Percentiles rank a stretch among this genome's conserved stretches.
phyloP scores from a whole-genome alignment of 2,113 vertebrate genomes.

The Cervus canadensis region DNA sequence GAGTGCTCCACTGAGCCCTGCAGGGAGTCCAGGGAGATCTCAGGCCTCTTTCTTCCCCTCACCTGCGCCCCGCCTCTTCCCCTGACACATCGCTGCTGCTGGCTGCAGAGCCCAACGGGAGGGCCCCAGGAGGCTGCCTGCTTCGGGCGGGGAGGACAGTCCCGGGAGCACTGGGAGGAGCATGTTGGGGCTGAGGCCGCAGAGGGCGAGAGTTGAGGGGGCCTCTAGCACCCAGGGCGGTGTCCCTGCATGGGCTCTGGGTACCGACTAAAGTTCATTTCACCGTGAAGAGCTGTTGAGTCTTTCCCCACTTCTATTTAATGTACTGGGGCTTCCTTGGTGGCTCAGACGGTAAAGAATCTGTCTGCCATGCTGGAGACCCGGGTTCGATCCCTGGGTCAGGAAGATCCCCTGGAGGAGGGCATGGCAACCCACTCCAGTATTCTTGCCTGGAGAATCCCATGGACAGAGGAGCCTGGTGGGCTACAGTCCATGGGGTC shows the following conservation, averaged over 20 bases:
- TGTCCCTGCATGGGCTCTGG: rapidly evolving
- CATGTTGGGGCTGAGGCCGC: background rate
- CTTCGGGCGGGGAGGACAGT: background rate
- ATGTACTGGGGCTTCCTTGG: background rate
- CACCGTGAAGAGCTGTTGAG: background rate
- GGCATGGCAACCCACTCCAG: background rate
- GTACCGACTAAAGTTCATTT: background rate
- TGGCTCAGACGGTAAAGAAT: background rate
- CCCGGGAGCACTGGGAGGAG: background rate
- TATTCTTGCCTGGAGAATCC: background rate
- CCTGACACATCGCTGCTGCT: background rate
- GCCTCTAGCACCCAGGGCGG: rapidly evolving
- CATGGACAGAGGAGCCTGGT: background rate
- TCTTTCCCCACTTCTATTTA: background rate
- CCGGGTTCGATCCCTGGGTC: background rate
- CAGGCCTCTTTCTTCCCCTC: background rate
- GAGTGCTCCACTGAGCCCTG: background rate
- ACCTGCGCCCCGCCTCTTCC: background rate
- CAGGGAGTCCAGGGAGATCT: background rate
- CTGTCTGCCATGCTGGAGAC: background rate
- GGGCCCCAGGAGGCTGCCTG: background rate
- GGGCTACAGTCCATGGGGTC: background rate
- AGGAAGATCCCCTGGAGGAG: background rate
- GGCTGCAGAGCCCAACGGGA: background rate
- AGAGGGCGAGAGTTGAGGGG: background rate